Conservation (phyloP, 2,797 vertebrate genomes). For the Vultur gryphus region DNA sequence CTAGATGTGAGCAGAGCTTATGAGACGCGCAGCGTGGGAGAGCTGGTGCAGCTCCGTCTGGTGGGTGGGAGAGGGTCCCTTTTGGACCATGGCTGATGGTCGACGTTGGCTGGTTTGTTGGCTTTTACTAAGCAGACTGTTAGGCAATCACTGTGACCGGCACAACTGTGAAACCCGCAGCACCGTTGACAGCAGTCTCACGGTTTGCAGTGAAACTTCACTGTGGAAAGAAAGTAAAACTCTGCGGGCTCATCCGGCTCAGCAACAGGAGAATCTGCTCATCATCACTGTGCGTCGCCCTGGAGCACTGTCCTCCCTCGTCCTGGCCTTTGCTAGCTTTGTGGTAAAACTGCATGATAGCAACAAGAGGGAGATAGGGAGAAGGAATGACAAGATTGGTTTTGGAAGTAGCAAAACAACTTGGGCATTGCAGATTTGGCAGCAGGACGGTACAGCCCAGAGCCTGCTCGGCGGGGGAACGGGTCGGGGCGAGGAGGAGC, state of each 20-base stretch:
- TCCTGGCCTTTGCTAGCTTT: not conserved
- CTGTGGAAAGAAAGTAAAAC: not conserved
- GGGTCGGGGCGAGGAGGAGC: too few relatives aligned
- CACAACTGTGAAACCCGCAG: too few relatives aligned
- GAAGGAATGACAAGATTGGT: not conserved
- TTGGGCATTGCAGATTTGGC: not conserved
- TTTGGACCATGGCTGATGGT: fast-evolving
- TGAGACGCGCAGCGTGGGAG: fast-evolving
- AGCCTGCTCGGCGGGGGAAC: fast-evolving
- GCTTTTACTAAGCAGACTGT: not conserved
- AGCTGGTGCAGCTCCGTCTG: not conserved
- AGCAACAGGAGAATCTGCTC: not conserved
- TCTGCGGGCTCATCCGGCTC: fast-evolving
- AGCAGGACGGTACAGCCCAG: not conserved
- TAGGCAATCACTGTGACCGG: not conserved
- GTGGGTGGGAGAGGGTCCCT: not conserved
- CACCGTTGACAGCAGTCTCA: not conserved
- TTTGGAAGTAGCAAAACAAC: not conserved
- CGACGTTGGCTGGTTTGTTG: fast-evolving
- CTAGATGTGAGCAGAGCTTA: not conserved
- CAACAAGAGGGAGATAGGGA: not conserved
- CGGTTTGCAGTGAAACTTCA: not conserved
- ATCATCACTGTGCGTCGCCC: fast-evolving
- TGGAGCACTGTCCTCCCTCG: fast-evolving
- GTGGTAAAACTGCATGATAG: too few relatives aligned